Evolutionary conservation across 92 coral and sea anemone species (phyloP), one percentile per base, ranked within the genome.

Genomic region (Porites divaricata): DNA sequence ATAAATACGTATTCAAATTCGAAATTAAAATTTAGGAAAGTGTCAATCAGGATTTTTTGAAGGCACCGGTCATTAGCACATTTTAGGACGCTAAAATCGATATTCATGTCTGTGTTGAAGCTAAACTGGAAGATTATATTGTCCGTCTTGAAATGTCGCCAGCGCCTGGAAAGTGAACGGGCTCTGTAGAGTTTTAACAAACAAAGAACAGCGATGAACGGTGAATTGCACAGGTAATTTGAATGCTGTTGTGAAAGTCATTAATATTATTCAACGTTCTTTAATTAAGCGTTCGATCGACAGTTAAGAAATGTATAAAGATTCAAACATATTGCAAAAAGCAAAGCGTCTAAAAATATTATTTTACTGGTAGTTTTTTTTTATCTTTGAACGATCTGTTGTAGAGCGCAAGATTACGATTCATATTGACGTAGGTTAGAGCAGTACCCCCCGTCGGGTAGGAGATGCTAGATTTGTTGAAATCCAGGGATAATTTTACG

Each of bases 1-100:
- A 56, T 58, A 77, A 77, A 45, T 41, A 23, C 48, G 64, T 62
- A 61, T 62, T 63, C 20, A 77, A 63, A 63, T 62, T 63, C 81
- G 64, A 62, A 77, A 70, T 23, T 5, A 11, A 25, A 75, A 75
- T 57, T 75, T 62, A 41, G 59, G 21, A 41, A 66, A 62, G 71
- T 63, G 81, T 77, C 81, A 77, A 63, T 77, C 70, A 77, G 45
- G 4, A 21, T 12, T 63, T 20, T 7, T 62, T 14, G 8, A 4
- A 19, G 15, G 20, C 3, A 20, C 14, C 54, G 11, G 54, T 63
- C 81, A 76, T 76, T 76, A 61, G 62, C 70, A 61, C 70, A 58
- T 62, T 23, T 45, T 28, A 9, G 56, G 56, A 19, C 54, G 70
- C 62, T 61, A 77, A 77, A 77, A 66, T 48, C 64, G 48, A 63